These are phyloP conservation scores for Triplophysa rosa DNA, from an alignment of 2,113 vertebrate species.

Conservation along the genomic window DNA sequence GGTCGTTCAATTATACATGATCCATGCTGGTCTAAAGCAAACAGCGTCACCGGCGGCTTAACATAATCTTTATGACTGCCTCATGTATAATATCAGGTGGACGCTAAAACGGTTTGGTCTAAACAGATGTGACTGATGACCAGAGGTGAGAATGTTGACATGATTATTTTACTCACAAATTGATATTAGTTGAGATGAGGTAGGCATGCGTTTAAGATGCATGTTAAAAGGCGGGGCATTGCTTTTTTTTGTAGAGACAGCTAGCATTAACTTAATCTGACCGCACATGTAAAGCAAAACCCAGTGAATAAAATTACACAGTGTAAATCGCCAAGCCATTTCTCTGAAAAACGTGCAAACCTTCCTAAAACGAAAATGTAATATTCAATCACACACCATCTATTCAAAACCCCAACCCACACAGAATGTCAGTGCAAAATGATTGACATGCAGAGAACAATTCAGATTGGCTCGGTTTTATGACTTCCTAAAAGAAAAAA, in stretches of 20 bases:
- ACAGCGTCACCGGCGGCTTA: conserved; percentile 17
- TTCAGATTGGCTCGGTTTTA: neutral
- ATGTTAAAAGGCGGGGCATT: neutral
- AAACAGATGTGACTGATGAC: conserved; percentile 38
- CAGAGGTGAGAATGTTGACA: neutral
- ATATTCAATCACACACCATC: neutral
- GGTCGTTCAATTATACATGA: conserved; percentile 48
- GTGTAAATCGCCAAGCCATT: neutral
- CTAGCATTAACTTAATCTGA: conserved; percentile 11
- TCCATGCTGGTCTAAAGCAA: conserved; percentile 30
- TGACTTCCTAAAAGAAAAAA: neutral
- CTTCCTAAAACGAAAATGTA: neutral
- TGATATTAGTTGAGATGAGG: conserved; percentile 4
- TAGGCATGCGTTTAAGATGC: conserved; percentile 14
- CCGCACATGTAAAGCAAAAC: neutral
- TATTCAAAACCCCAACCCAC: neutral
- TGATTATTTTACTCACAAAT: conserved; percentile 38
- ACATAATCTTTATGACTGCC: conserved; percentile 8
- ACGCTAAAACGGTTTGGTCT: conserved; percentile 10
- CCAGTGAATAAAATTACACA: neutral
- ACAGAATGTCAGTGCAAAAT: neutral
- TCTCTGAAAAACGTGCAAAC: neutral
- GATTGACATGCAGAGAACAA: neutral
- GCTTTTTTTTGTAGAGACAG: conserved; percentile 21
- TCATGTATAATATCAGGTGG: neutral